Evolutionary conservation across 2,113 vertebrate species (phyloP).

Genomic region (Anseranas semipalmata): DNA sequence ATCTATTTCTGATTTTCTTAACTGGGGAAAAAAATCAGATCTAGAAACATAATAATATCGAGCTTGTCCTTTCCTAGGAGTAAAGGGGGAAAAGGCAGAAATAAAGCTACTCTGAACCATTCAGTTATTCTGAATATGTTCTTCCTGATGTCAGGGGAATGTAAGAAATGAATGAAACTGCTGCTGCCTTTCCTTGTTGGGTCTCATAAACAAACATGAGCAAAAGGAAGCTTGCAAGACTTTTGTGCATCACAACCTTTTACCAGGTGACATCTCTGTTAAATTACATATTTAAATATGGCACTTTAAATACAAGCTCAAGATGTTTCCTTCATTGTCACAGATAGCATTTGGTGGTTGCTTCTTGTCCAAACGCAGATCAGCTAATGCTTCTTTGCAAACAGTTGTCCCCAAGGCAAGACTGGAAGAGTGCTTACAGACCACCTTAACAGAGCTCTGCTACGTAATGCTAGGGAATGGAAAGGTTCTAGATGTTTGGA

Average conservation of each 20-base stretch:
- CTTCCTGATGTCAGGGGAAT: not conserved
- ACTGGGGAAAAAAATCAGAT: accelerated
- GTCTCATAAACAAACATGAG: not conserved
- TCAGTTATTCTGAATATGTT: not conserved
- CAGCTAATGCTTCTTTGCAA: not conserved
- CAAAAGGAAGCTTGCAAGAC: not conserved
- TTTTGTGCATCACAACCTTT: not conserved
- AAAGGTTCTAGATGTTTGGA: not conserved
- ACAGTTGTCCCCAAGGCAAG: not conserved
- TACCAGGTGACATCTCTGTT: not conserved
- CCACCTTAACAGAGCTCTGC: not conserved
- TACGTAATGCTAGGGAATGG: accelerated
- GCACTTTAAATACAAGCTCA: not conserved
- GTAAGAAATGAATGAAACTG: not conserved
- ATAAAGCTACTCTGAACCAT: not conserved
- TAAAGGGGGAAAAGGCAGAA: not conserved
- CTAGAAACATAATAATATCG: not conserved
- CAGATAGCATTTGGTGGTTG: not conserved
- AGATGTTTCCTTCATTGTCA: not conserved
- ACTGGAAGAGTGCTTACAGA: not conserved
- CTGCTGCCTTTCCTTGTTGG: not conserved
- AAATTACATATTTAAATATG: not conserved
- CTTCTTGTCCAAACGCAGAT: not conserved
- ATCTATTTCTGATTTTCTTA: not conserved
- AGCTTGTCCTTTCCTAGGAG: not conserved